Percentiles rank a stretch among this genome's conserved stretches.
phyloP scores from a whole-genome alignment of 2,113 vertebrate species.

The Anas platyrhynchos region DNA sequence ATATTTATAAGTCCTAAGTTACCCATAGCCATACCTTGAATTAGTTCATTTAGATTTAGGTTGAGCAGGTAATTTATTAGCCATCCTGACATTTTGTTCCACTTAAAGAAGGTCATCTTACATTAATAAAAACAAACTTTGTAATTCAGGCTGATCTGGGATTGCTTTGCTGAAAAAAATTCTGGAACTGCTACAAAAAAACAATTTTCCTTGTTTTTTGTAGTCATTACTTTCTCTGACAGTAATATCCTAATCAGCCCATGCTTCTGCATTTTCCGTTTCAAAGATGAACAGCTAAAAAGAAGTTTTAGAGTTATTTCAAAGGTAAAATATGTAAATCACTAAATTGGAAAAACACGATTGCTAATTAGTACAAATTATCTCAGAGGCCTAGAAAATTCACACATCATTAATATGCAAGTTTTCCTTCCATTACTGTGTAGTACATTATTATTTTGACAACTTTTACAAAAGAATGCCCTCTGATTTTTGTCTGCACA shows the following conservation, averaged over 20 bases:
- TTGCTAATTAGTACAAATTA: constrained; percentile 36
- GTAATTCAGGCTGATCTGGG: not conserved
- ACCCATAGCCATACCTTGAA: not conserved
- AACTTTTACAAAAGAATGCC: constrained; percentile 8
- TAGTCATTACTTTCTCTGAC: not conserved
- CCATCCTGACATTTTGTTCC: not conserved
- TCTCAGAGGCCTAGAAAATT: not conserved
- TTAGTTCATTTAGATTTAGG: not conserved
- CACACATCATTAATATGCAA: constrained; percentile 22
- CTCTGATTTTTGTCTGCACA: not conserved
- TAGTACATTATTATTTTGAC: constrained; percentile 18
- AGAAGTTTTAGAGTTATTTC: constrained; percentile 2
- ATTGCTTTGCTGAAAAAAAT: not conserved
- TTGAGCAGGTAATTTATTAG: not conserved
- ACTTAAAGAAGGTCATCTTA: not conserved
- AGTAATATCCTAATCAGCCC: not conserved
- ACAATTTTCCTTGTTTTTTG: not conserved
- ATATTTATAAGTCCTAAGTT: not conserved
- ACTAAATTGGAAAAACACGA: constrained; percentile 29
- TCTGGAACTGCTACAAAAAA: not conserved
- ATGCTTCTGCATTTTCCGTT: not conserved
- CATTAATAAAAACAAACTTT: not conserved
- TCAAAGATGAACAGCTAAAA: not conserved
- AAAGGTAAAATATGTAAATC: constrained; percentile 31
- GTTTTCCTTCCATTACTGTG: not conserved